Base-by-base conservation (phyloP, 2,113 vertebrate species). In the Platysternon megacephalum region DNA sequence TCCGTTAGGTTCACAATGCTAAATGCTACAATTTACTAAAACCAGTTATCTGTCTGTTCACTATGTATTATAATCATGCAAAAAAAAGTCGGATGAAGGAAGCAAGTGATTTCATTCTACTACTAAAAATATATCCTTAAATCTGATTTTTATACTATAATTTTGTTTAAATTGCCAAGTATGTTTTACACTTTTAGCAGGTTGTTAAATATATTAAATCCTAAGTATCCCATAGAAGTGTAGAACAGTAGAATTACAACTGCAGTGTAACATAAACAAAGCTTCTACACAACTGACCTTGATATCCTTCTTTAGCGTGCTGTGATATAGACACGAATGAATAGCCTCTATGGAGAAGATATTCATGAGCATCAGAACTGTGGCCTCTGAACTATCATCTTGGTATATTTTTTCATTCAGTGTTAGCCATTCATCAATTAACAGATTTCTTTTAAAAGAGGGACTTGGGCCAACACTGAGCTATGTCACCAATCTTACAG, bases 231-330 rank as follows among this genome's bases (percentile, higher is more conserved):
- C 87, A 49, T 72, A 97, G 92, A 80, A 91, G 88, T 95, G 91
- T 6, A 82, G 78, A 90, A 52, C 93, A 92, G 94, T 58, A 28
- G 52, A 84, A 95, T 51, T 92, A 68, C 90, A 96, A 89, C 51
- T 84, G 89, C 92, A 93, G 95, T 3, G 93, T 89, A 89, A 96
- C 91, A 24, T 82, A 85, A 84, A 84, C 42, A 84, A 91, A 93
- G 65, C 78, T 1, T 29, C 79, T 82, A 35, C 76, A 86, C 83
- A 44, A 80, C 48, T 48, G 91, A 90, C 79, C 65, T 85, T 89
- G 84, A 4, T 22, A n/a, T n/a, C 55, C 81, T 68, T 84, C 94
- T 94, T 93, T 82, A 82, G 85, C 72, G 4, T 14, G 46, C 89
- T 94, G 88, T 89, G 82, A 89, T 79, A 93, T 44, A 89, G 52